Conservation (phyloP, 2,888 invertebrate species). For the Gasteruption jaculator region DNA sequence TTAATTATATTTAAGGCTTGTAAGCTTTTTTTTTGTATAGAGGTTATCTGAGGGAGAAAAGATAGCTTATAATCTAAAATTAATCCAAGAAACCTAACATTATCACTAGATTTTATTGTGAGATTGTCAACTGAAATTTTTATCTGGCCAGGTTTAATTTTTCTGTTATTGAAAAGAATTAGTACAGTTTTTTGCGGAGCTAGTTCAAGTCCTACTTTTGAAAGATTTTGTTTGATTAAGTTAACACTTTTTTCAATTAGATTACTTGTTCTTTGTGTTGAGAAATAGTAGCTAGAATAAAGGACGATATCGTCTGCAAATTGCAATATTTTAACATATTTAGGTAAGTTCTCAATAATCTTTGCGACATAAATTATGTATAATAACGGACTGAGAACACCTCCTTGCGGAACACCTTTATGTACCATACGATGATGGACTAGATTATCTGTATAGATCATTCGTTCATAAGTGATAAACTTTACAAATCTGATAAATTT, state of each 20-base stretch:
- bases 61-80: background rate
- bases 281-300: background rate
- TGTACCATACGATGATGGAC: background rate
- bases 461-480: slow-evolving; percentile 12
- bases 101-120: background rate
- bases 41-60: slow-evolving; percentile 4
- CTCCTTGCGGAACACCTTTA: slow-evolving; percentile 21
- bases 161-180: background rate
- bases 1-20: slow-evolving; percentile 13
- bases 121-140: background rate
- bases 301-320: slow-evolving; percentile 3
- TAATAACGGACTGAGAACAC: slow-evolving; percentile 19
- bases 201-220: background rate
- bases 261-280: background rate
- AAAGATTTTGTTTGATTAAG: background rate
- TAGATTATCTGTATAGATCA: background rate
- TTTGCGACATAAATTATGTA: slow-evolving; percentile 14
- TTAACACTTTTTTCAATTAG: background rate
- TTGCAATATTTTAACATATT: background rate
- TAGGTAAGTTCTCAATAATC: background rate
- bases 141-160: background rate
- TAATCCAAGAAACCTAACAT: background rate
- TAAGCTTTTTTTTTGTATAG: background rate
- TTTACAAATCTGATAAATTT: slow-evolving; percentile 12
- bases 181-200: background rate